Evolutionary conservation across 2,797 vertebrate genomes (phyloP).

Genomic region (Macropus fuliginosus): DNA sequence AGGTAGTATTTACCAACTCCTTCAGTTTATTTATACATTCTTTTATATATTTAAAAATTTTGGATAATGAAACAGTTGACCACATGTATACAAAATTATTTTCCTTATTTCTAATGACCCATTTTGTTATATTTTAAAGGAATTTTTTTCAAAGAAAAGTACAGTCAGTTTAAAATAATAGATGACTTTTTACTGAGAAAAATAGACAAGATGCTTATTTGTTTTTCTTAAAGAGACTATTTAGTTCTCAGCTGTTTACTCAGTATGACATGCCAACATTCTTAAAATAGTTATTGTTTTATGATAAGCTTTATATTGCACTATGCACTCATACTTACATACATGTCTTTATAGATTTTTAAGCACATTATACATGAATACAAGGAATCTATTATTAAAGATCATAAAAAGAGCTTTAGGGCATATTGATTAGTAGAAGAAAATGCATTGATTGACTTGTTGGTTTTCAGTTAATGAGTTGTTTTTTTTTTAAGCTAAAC

Average conservation of each 20-base stretch:
- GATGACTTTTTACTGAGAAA: slow-evolving; percentile 55
- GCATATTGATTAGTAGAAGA: slow-evolving; percentile 45
- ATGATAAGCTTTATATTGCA: slow-evolving; percentile 25
- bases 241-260: slow-evolving; percentile 64
- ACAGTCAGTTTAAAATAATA: slow-evolving; percentile 55
- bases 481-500: not conserved
- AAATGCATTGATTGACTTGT: slow-evolving; percentile 7
- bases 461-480: slow-evolving; percentile 31
- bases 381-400: slow-evolving; percentile 49
- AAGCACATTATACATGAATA: slow-evolving; percentile 40
- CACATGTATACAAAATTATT: slow-evolving; percentile 41
- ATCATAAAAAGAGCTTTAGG: slow-evolving; percentile 14
- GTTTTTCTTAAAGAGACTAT: slow-evolving; percentile 43
- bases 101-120: slow-evolving; percentile 57
- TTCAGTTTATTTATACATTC: slow-evolving; percentile 39
- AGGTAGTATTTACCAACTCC: slow-evolving; percentile 44
- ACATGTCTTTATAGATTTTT: slow-evolving; percentile 54
- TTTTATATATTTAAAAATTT: slow-evolving; percentile 45
- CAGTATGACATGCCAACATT: slow-evolving; percentile 60
- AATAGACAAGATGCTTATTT: not conserved
- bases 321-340: slow-evolving; percentile 38
- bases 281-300: slow-evolving; percentile 57
- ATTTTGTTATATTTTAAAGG: slow-evolving; percentile 43
- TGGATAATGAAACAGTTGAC: slow-evolving; percentile 21
- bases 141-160: slow-evolving; percentile 47